Evolutionary conservation across 2,888 invertebrate genomes (phyloP).

Genomic region (Drosophila nigricruria): DNA sequence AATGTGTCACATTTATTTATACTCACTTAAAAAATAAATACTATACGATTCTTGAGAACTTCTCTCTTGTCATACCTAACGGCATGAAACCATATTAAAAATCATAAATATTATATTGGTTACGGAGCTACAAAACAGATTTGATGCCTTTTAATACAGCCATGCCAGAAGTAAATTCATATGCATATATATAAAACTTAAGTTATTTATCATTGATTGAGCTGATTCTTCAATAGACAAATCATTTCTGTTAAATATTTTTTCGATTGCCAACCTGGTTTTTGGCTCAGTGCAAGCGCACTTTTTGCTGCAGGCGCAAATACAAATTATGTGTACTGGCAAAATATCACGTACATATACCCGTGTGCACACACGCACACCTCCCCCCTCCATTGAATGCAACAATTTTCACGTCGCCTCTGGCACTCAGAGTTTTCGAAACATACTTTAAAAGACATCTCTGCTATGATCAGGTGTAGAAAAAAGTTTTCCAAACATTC

Average conservation of each 20-base stretch:
- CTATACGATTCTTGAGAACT: neutral
- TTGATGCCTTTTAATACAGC: neutral
- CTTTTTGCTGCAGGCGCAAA: constrained; percentile 35
- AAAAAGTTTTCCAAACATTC: neutral
- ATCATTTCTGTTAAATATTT: neutral
- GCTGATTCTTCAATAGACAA: neutral
- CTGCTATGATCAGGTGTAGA: constrained; percentile 5
- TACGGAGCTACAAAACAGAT: neutral
- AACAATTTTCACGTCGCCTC: constrained; percentile 4
- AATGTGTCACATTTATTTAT: constrained; percentile 2
- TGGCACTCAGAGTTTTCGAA: constrained; percentile 7
- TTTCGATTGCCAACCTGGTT: neutral
- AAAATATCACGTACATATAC: constrained; percentile 37
- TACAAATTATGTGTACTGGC: constrained; percentile 46
- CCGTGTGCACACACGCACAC: neutral
- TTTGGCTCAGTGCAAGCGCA: constrained; percentile 36
- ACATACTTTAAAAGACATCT: constrained; percentile 30
- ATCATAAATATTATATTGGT: no score
- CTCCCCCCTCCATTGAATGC: neutral
- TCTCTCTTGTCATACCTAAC: no score
- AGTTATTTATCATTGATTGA: neutral
- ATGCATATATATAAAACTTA: neutral
- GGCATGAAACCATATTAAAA: no score
- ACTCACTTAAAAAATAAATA: neutral
- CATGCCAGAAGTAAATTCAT: neutral